Evolutionary conservation across 2,888 invertebrate genomes (phyloP).

Genomic region (Mimumesa dahlbomi): DNA sequence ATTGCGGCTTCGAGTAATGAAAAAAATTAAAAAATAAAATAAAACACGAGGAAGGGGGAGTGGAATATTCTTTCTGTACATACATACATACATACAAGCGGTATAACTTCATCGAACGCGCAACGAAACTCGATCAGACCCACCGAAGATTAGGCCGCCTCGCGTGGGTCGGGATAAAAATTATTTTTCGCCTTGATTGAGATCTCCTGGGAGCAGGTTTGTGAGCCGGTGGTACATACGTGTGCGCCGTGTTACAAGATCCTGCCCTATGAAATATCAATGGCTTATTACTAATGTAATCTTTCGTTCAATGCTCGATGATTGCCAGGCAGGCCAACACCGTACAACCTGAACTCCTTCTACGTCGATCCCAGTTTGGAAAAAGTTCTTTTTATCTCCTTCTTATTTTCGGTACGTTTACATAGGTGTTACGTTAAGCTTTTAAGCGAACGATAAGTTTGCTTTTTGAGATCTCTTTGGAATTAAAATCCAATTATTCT

Average conservation of each 20-base stretch:
- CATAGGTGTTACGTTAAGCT: too few species aligned
- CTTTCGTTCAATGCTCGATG: slow-evolving; percentile 75
- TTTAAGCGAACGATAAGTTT: not conserved
- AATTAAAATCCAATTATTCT: not conserved
- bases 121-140: slow-evolving; percentile 67
- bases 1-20: not conserved
- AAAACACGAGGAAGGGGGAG: not conserved
- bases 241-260: slow-evolving; percentile 59
- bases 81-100: too few species aligned
- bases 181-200: slow-evolving; percentile 78
- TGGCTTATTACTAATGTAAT: slow-evolving; percentile 78
- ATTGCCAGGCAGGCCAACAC: slow-evolving; percentile 64
- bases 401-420: too few species aligned
- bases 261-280: slow-evolving; percentile 75
- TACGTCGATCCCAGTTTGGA: not conserved
- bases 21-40: not conserved
- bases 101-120: slow-evolving; percentile 41
- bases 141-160: slow-evolving; percentile 65
- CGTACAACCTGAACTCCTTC: slow-evolving; percentile 16
- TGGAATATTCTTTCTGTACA: slow-evolving; percentile 3
- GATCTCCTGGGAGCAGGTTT: slow-evolving; percentile 73
- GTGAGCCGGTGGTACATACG: slow-evolving; percentile 52
- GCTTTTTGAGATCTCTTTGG: not conserved
- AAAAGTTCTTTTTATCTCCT: too few species aligned
- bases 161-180: slow-evolving; percentile 66